A percentile compares a stretch with the other conserved stretches of the same genome.
Evolutionary conservation across 2,888 invertebrate genomes (phyloP).

Genomic region (Camponotus fellah): DNA sequence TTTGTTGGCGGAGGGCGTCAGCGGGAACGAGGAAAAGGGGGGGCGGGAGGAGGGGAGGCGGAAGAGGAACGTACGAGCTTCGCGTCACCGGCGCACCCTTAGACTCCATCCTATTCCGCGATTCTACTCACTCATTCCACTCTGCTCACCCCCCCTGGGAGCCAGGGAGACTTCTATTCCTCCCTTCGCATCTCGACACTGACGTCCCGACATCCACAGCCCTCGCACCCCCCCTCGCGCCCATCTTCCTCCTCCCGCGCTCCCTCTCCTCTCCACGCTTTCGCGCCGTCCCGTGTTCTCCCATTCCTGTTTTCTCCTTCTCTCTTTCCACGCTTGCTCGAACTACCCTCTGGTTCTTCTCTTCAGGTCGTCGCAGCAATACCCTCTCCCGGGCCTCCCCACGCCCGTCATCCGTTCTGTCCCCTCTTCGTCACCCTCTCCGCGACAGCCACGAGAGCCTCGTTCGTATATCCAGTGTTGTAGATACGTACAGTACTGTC

Average conservation of each 20-base stretch:
- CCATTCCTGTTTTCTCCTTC: constrained; percentile 60
- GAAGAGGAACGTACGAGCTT: constrained; percentile 74
- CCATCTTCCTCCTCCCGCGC: constrained; percentile 60
- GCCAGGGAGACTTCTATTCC: constrained; percentile 80
- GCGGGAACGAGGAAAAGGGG: constrained; percentile 18
- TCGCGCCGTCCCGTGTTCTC: constrained; percentile 15
- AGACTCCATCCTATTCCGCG: constrained; percentile 81
- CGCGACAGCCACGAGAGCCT: constrained; percentile 62
- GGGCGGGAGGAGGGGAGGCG: constrained; percentile 54
- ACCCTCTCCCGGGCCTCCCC: constrained; percentile 62
- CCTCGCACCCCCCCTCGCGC: constrained; percentile 59
- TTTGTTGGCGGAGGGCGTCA: constrained; percentile 58
- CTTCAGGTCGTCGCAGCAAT: constrained; percentile 71
- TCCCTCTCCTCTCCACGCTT: constrained; percentile 13
- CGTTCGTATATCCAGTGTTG: constrained; percentile 84
- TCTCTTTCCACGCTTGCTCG: constrained; percentile 60
- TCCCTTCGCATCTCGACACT: constrained; percentile 82
- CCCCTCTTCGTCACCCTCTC: constrained; percentile 67
- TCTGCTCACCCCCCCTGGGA: constrained; percentile 78
- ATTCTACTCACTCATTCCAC: constrained; percentile 82
- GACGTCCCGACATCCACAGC: constrained; percentile 81
- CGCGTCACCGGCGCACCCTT: constrained; percentile 79
- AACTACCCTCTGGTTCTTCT: constrained; percentile 69
- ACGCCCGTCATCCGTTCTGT: constrained; percentile 62
- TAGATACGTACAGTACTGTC: constrained; percentile 80